Evolutionary conservation across 2,888 invertebrate genomes (phyloP), one percentile per base, ranked within the genome.

Genomic region (Morpho achilles): DNA sequence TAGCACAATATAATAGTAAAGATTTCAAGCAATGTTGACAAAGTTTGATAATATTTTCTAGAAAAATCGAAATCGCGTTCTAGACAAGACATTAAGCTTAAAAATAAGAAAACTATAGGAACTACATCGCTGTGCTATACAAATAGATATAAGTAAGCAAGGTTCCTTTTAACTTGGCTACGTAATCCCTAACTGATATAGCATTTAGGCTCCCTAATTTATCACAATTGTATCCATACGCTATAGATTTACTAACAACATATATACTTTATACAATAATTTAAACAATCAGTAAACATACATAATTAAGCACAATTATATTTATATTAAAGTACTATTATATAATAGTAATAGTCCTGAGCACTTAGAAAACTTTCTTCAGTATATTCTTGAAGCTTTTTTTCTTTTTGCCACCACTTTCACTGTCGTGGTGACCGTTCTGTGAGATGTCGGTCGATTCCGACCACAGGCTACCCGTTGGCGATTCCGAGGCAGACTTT

Each of bases 331-430:
- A 10, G 7, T 8, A 53, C 50, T 82, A 86, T 86, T 85, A 86
- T 82, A 84, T 78, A 82, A 76, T 76, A 82, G 80, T 76, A 63
- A 67, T 73, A 59, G 64, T 53, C 50, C 49, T 58, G 32, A 69
- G 70, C 73, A 67, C 69, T 93, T 91, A 95, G 91, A 96, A 96
- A 77, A 96, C 94, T 91, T 95, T 96, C 71, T 93, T 95, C 76
- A 96, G 92, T 78, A 96, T 93, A 83, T 94, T 94, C 79, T 94
- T 95, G 67, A 96, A 91, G 73, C 94, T 92, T 74, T 94, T 93
- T 79, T 94, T 95, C 71, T 93, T 94, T 61, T 79, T 73, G 41
- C 77, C 74, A 57, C 73, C 73, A 57, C 71, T 77, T 55, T 79
- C 83, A 56, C 67, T 74, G 45, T 83, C 80, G 40, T 69, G 79